Percentiles rank a stretch among this genome's conserved stretches.
phyloP scores from a whole-genome alignment of 2,113 vertebrate genomes.

The Plectropomus leopardus region DNA sequence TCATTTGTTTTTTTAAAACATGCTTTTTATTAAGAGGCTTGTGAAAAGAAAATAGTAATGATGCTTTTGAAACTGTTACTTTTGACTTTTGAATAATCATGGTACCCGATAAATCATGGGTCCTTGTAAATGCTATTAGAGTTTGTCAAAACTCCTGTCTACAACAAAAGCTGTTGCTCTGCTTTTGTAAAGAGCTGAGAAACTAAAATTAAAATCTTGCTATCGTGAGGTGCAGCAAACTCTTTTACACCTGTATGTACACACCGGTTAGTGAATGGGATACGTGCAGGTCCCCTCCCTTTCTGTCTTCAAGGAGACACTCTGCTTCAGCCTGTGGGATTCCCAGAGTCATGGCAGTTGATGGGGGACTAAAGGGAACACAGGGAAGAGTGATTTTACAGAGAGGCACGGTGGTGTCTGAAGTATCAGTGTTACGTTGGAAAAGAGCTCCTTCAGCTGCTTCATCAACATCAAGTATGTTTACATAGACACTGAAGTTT shows the following conservation, averaged over 20 bases:
- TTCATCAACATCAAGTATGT: not conserved
- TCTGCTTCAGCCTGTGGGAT: constrained; percentile 88
- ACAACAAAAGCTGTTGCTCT: not conserved
- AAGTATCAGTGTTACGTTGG: not conserved
- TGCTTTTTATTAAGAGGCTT: not conserved
- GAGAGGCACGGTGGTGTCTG: not conserved
- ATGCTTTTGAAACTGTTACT: not conserved
- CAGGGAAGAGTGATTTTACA: not conserved
- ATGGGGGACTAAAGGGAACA: constrained; percentile 87
- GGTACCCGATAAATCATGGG: no score
- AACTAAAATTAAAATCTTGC: not conserved
- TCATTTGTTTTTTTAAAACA: no score
- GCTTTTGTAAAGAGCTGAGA: not conserved
- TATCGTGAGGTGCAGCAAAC: not conserved
- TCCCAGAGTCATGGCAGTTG: constrained; percentile 91
- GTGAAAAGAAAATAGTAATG: not conserved
- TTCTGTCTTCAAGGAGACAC: constrained; percentile 90
- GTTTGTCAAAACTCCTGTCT: not conserved
- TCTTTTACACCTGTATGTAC: not conserved
- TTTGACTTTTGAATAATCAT: not conserved
- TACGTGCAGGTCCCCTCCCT: constrained; percentile 88
- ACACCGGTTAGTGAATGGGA: constrained; percentile 80
- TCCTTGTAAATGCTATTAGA: not conserved
- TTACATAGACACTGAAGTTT: not conserved
- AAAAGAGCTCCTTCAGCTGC: not conserved